Percentiles rank a stretch among this genome's conserved stretches.
These are phyloP conservation scores for Thinocorus orbignyianus DNA, from an alignment of 2,113 vertebrate genomes.

Conservation along the genomic window DNA sequence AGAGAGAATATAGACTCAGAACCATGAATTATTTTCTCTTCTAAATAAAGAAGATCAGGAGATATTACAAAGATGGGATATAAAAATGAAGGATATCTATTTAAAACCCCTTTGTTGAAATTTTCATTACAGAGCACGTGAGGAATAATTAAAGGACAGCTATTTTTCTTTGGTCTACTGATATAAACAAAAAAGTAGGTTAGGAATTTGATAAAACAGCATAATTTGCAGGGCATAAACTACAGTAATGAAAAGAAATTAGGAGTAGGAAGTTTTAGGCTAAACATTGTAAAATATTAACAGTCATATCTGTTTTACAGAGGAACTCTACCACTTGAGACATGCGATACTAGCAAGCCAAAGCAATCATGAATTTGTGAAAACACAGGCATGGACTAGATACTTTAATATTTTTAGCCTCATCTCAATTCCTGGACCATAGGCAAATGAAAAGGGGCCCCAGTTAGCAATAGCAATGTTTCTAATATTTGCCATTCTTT, in stretches of 20 bases:
- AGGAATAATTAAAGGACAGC: not conserved
- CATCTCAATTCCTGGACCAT: not conserved
- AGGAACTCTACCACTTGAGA: not conserved
- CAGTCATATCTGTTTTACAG: not conserved
- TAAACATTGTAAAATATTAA: not conserved
- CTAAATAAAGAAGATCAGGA: not conserved
- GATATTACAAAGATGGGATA: not conserved
- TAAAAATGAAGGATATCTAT: not conserved
- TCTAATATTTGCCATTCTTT: not conserved
- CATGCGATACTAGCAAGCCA: rapidly evolving
- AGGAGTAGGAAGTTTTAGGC: not conserved
- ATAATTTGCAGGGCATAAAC: not conserved
- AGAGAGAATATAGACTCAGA: not conserved
- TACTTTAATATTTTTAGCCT: not conserved
- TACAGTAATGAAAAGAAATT: not conserved
- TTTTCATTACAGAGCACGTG: not conserved
- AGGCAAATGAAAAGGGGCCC: not conserved
- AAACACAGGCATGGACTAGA: not conserved
- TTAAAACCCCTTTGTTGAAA: not conserved
- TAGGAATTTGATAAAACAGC: not conserved
- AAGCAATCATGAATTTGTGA: not conserved
- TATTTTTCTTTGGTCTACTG: not conserved
- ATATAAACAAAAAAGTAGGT: not conserved
- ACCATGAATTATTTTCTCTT: not conserved
- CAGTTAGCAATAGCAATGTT: not conserved